Conservation (phyloP, 1,140 invertebrate genomes). For the Rhizoglyphus robini region DNA sequence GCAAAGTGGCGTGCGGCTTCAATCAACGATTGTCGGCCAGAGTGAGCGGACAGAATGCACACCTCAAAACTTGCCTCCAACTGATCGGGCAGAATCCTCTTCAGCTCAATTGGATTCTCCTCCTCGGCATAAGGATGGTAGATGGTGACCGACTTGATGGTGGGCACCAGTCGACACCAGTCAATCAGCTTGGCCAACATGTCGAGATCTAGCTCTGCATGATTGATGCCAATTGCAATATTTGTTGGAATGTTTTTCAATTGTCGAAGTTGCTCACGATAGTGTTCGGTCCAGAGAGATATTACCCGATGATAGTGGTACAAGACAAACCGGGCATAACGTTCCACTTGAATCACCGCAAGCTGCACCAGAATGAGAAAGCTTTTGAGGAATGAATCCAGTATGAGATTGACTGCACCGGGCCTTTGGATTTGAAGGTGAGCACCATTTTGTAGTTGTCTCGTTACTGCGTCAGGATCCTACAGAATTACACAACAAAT, state of each 20-base stretch:
- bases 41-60: neutral
- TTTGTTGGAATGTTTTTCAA: neutral
- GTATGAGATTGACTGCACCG: too few relatives aligned
- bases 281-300: neutral
- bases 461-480: too few relatives aligned
- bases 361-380: too few relatives aligned
- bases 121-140: neutral
- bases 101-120: neutral
- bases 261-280: neutral
- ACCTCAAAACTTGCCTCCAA: neutral
- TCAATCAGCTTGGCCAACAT: neutral
- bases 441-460: too few relatives aligned
- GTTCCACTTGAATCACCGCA: too few relatives aligned
- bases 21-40: neutral
- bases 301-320: neutral
- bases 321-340: neutral
- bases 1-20: neutral
- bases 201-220: neutral
- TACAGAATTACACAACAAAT: too few relatives aligned
- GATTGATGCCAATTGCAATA: neutral
- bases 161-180: constrained; percentile 1
- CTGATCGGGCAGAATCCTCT: neutral
- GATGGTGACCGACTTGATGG: neutral
- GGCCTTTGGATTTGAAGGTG: too few relatives aligned
- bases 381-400: too few relatives aligned